Evolutionary conservation across 23 tunicate species (phyloP), one percentile per base, ranked within the genome.

Genomic region (Oikopleura vanhoeffeni): DNA sequence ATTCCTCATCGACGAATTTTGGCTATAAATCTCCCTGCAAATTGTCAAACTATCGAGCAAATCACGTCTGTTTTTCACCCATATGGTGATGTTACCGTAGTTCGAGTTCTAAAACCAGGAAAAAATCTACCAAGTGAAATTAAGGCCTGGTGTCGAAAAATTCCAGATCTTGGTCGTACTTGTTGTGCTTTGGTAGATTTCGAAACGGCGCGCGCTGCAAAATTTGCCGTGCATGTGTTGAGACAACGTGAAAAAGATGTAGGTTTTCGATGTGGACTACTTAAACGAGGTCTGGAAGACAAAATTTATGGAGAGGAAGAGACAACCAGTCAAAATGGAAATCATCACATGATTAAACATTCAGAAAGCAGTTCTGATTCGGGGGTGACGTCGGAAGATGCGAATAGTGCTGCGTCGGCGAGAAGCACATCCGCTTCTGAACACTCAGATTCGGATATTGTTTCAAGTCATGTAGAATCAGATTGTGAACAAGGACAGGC

Each of bases 201-300:
- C 38, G 79, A 71, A 30, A 71, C 79, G 2, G 79, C 79, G 27
- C 79, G 79, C 79, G 79, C 79, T 32, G 79, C 79, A 33, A 71
- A 71, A 71, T 71, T 71, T 38, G 79, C 79, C 79, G 79, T 71
- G 35, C 79, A 71, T 30, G 79, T 71, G 4, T 71, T 71, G 34
- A 33, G 79, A 28, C 79, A 71, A 30, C 79, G 79, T 32, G 79
- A 71, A 38, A 28, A 71, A 2, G 79, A 71, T 2, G 35, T 71
- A 4, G 79, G 79, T 38, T 71, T 71, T 30, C 34, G 79, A 18
- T 71, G 79, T 38, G 79, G 36, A 38, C 79, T 71, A 18, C 38
- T 71, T 2, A 71, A 71, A 32, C 79, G 3, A 32, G 79, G 79
- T 38, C 36, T 71, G 36, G 79, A 71, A 3, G 79, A 71, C 36